Evolutionary conservation across 2,888 invertebrate genomes (phyloP), one percentile per base, ranked within the genome.

Genomic region (Eupithecia dodoneata): DNA sequence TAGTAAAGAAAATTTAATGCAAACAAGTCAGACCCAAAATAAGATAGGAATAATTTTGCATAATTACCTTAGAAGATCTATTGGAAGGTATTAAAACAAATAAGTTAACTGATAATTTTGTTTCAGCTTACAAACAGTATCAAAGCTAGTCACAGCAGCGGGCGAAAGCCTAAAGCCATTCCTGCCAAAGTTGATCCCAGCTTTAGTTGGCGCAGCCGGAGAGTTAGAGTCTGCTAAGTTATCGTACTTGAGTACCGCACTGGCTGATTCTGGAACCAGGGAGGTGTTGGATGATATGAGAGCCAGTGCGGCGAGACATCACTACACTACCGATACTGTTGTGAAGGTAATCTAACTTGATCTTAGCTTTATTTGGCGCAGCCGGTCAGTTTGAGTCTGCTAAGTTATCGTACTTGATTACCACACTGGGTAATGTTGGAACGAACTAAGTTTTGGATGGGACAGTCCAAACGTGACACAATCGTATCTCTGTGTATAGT

Each of bases 281-380:
- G 98, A 98, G 86, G 93, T 96, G 44, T 96, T 98, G 0, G 99
- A 99, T 89, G 97, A 96, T 81, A 96, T 97, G 77, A 95, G 99
- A 76, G 97, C 98, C 9, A 97, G 96, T 75, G 97, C 97, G 2
- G 98, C 98, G 0, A 97, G 97, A 85, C 97, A 97, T 1, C 98
- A 99, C 88, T 97, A 98, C 79, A 98, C 98, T 78, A 98, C 98
- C 81, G 98, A 98, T 86, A 98, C 98, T 4, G 97, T 98, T 59
- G 96, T 97, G 67, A 97, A 97, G 93, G 97, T 97, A 71, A n/a
- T 59, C 18, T 18, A 3, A 96, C 71, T 93, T 99, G 74, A 97
- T 99, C 80, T 98, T 98, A 0, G 98, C 98, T 9, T 92, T 99
- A 74, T 94, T 99, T 71, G 97, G 97, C 85, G 98, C 99, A 9